Evolutionary conservation across 1,140 invertebrate species (phyloP).

Genomic region (Drosophila ironensis): DNA sequence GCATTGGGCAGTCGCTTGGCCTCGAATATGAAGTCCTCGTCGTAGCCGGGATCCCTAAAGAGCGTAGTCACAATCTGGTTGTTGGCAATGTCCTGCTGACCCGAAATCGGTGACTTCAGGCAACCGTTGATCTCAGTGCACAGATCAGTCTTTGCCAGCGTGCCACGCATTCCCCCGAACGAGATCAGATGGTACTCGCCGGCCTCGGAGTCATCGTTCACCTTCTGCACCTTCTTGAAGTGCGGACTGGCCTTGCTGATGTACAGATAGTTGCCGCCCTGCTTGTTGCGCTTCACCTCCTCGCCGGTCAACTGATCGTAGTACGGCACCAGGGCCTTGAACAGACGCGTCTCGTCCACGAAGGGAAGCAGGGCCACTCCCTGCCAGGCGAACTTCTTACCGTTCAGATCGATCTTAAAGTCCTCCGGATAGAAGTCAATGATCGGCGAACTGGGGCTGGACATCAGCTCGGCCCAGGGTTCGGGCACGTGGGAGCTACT

Average conservation of each 20-base stretch:
- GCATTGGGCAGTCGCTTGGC: slow-evolving; percentile 88
- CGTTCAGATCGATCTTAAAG: slow-evolving; percentile 99
- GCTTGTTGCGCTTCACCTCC: slow-evolving; percentile 88
- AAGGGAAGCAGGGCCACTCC: slow-evolving; percentile 99
- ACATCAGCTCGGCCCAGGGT: slow-evolving; percentile 98
- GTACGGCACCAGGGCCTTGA: slow-evolving; percentile 92
- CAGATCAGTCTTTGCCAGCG: slow-evolving; percentile 87
- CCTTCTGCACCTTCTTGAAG: slow-evolving; percentile 87
- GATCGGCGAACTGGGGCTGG: slow-evolving; percentile 95
- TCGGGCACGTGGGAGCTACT: slow-evolving; percentile 96
- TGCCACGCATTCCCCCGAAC: slow-evolving; percentile 89
- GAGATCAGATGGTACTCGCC: slow-evolving; percentile 82
- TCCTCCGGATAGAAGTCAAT: slow-evolving; percentile 99
- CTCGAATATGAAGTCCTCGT: slow-evolving; percentile 89
- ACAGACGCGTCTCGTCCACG: slow-evolving; percentile 96
- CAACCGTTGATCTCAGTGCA: slow-evolving; percentile 82
- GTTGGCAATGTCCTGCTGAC: slow-evolving; percentile 84
- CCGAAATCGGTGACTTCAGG: slow-evolving; percentile 88
- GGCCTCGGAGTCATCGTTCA: slow-evolving; percentile 85
- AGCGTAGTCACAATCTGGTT: slow-evolving; percentile 87
- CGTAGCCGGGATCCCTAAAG: slow-evolving; percentile 92
- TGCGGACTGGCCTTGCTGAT: slow-evolving; percentile 87
- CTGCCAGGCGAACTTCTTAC: slow-evolving; percentile 99
- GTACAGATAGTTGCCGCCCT: slow-evolving; percentile 92
- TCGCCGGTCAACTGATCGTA: slow-evolving; percentile 90